Evolutionary conservation across 2,113 vertebrate species (phyloP).

Genomic region (Xiphorhynchus elegans): DNA sequence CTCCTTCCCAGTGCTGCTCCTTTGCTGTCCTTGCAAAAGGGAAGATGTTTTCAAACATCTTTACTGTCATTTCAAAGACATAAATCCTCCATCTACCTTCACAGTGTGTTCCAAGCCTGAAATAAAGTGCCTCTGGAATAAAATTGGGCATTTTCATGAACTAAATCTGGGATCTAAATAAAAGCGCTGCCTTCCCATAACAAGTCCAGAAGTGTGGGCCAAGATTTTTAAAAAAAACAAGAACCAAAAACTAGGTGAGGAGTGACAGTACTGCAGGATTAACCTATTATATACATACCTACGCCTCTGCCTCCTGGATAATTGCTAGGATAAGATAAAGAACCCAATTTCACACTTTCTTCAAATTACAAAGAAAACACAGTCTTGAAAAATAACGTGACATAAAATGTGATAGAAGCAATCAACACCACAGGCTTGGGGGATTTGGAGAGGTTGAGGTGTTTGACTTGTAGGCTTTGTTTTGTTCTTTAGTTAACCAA

Average conservation of each 20-base stretch:
- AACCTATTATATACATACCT: neutral
- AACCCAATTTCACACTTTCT: neutral
- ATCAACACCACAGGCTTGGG: conserved; percentile 2
- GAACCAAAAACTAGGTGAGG: neutral
- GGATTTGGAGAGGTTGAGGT: neutral
- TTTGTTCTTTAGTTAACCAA: neutral
- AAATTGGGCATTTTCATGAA: neutral
- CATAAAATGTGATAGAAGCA: neutral
- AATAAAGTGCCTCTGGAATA: neutral
- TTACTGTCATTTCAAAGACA: neutral
- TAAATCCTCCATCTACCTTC: neutral
- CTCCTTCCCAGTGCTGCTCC: neutral
- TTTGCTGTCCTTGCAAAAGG: neutral
- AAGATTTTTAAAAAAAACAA: neutral
- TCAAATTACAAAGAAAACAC: neutral
- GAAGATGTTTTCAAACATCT: neutral
- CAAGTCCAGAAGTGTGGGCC: neutral
- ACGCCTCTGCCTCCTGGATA: neutral
- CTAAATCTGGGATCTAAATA: neutral
- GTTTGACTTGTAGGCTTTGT: neutral
- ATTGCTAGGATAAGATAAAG: neutral
- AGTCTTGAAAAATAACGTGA: neutral
- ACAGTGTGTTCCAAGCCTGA: neutral
- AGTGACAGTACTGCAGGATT: neutral
- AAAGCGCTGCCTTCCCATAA: neutral